phyloP scores from a whole-genome alignment of 92 coral and sea anemone genomes.

The Epizoanthus stellaris region DNA sequence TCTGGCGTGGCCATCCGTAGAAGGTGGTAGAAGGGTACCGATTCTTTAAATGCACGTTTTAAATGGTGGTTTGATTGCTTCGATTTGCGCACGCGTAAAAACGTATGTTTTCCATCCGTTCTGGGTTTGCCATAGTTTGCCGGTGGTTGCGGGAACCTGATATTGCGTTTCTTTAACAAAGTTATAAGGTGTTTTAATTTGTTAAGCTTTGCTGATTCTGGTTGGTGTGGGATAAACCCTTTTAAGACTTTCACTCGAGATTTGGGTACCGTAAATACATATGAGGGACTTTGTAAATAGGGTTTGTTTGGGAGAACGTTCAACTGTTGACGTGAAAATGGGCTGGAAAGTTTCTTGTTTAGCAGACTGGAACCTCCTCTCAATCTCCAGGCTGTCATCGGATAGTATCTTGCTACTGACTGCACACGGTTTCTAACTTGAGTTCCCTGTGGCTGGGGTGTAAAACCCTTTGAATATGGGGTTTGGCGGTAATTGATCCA shows the following conservation, averaged over 20 bases:
- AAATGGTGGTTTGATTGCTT: neutral
- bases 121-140: neutral
- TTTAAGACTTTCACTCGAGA: neutral
- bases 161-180: conserved; percentile 28
- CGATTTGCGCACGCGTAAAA: neutral
- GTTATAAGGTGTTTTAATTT: conserved; percentile 1
- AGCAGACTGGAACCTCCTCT: too few species aligned
- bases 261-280: neutral
- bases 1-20: too few species aligned
- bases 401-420: too few species aligned
- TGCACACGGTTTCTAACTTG: neutral
- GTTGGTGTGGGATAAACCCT: conserved; percentile 16
- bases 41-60: neutral
- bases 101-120: neutral
- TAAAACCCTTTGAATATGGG: neutral
- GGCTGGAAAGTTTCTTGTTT: neutral
- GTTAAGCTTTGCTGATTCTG: neutral
- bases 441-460: neutral
- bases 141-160: neutral
- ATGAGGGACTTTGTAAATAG: neutral
- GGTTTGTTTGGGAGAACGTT: neutral
- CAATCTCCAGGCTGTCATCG: too few species aligned
- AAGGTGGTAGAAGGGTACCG: neutral
- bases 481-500: neutral
- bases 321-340: neutral